Evolutionary conservation across 2,113 vertebrate genomes (phyloP).

Genomic region (Nanger granti): DNA sequence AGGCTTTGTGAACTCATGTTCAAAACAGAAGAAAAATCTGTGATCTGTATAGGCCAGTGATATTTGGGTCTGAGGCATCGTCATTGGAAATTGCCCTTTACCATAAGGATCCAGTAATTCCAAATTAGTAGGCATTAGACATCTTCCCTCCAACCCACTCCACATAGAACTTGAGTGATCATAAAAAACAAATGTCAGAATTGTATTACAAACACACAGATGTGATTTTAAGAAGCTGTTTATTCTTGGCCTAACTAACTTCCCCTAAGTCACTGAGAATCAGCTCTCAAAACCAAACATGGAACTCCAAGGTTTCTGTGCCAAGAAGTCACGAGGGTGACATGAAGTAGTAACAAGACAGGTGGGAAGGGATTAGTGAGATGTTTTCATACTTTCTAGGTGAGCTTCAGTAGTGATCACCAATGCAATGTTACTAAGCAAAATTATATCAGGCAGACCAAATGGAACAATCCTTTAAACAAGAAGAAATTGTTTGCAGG

Average conservation of each 20-base stretch:
- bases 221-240: neutral
- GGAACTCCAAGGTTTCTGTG: neutral
- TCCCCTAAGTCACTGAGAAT: neutral
- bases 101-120: neutral
- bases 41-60: neutral
- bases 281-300: neutral
- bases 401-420: slow-evolving; percentile 39
- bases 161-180: neutral
- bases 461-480: slow-evolving; percentile 60
- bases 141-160: neutral
- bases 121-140: neutral
- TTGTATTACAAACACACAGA: neutral
- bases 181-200: neutral
- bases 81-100: neutral
- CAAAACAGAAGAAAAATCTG: neutral
- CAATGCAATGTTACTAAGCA: slow-evolving; percentile 12
- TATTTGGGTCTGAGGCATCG: neutral
- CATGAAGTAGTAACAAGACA: neutral
- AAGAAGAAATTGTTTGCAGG: slow-evolving; percentile 70
- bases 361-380: neutral
- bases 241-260: neutral
- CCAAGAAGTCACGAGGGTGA: neutral
- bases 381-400: neutral
- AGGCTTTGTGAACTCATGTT: neutral
- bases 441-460: slow-evolving; percentile 41